These are phyloP conservation scores for Cylindroiulus punctatus DNA, from an alignment of 2,888 invertebrate genomes.

Conservation along the genomic window DNA sequence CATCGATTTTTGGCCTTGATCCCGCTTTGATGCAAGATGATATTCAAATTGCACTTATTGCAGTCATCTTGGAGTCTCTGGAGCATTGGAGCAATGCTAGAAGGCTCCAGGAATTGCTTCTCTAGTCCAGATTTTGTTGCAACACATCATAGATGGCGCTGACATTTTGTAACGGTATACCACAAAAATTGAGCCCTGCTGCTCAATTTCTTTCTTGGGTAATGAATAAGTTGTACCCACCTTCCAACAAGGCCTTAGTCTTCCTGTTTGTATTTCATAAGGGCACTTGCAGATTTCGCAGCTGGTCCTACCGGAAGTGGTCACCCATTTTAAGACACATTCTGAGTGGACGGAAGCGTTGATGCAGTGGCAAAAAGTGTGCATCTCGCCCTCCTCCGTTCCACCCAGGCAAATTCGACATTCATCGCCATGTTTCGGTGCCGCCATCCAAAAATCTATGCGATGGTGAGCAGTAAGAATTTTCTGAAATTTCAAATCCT, in stretches of 20 bases:
- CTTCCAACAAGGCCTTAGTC: slow-evolving; percentile 25
- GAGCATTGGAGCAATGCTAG: too few species aligned
- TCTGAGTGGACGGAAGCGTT: background rate
- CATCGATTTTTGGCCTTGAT: too few species aligned
- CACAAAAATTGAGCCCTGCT: too few species aligned
- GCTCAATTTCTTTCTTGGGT: background rate
- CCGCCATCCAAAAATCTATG: background rate
- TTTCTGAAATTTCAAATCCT: too few species aligned
- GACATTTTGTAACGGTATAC: too few species aligned
- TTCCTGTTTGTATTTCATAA: background rate
- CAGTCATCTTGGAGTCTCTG: too few species aligned
- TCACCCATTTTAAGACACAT: background rate
- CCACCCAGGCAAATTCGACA: slow-evolving; percentile 19
- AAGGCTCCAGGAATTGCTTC: too few species aligned
- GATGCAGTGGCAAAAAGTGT: slow-evolving; percentile 9
- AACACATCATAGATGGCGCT: too few species aligned
- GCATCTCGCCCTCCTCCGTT: background rate
- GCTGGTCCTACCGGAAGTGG: background rate
- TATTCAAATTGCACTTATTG: too few species aligned
- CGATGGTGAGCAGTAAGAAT: too few species aligned
- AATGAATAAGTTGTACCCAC: background rate
- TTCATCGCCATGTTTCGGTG: slow-evolving; percentile 3
- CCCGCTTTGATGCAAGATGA: too few species aligned
- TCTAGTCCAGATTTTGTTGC: too few species aligned
- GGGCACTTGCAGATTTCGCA: slow-evolving; percentile 1